A percentile compares a stretch with the other conserved stretches of the same genome.
These are phyloP conservation scores for Mus minutoides DNA, from an alignment of 2,797 vertebrate species.

Conservation along the genomic window DNA sequence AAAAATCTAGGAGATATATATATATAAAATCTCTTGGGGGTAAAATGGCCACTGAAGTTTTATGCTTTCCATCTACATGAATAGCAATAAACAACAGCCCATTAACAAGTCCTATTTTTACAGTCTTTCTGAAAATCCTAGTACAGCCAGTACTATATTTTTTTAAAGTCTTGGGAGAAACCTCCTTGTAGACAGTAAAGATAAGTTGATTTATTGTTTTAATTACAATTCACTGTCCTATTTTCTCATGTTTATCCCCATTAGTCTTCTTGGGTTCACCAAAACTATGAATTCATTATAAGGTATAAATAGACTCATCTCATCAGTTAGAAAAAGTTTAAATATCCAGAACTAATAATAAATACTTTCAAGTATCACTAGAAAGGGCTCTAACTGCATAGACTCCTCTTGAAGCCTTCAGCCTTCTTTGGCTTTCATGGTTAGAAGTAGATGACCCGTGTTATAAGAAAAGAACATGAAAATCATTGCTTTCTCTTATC, in stretches of 20 bases:
- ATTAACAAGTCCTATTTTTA: not conserved
- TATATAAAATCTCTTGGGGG: not conserved
- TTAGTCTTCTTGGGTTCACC: not conserved
- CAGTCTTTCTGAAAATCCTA: not conserved
- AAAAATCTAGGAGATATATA: not conserved
- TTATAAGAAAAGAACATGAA: slow-evolving; percentile 22
- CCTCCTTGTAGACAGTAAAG: not conserved
- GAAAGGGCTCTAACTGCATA: not conserved
- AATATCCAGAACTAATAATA: not conserved
- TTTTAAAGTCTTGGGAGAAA: not conserved
- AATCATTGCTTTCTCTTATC: not conserved
- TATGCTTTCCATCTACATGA: not conserved
- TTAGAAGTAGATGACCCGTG: not conserved
- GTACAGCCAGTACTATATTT: not conserved
- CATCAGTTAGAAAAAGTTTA: not conserved
- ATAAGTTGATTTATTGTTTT: not conserved
- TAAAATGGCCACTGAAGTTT: not conserved
- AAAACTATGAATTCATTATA: not conserved
- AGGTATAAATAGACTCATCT: not conserved
- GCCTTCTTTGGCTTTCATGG: not conserved
- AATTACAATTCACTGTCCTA: not conserved
- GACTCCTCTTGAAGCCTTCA: not conserved
- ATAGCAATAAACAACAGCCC: not conserved
- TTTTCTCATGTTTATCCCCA: slow-evolving; percentile 12
- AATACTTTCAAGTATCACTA: not conserved